Base-by-base conservation (phyloP, 2,888 invertebrate species). In the Mesochorus sp. region DNA sequence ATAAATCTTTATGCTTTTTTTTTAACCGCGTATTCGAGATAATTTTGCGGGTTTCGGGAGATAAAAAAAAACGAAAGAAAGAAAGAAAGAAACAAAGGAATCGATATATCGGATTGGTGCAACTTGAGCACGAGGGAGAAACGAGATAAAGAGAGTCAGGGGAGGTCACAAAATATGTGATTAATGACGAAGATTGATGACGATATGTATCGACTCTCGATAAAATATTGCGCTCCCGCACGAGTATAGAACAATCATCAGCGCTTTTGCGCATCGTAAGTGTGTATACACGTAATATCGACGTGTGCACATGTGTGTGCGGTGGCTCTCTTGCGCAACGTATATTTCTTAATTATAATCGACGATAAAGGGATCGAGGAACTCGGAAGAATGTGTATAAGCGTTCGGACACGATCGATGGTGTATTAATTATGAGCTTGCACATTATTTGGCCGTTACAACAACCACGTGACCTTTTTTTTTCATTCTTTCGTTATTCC, bases 341-440 rank as follows among this genome's bases (percentile, higher is more conserved):
- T n/a, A n/a, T 81, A 80, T 84, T 85, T 84, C 84, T 85, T 86
- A 86, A 85, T 87, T 87, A 85, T 81, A 12, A 37, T 12, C 64
- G 72, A 24, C 31, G 51, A 53, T 51, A 28, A 51, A 34, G 28
- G 14, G 34, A 55, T 10, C 34, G 34, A 26, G 10, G 37, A 74
- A 21, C 51, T 24, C 26, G 19, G 19, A 39, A 8, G 21, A 62
- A 53, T 47, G 55, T 47, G n/a, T 6, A 28, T 28, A 2, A 3
- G 8, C 24, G 39, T 81, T 72, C 77, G 66, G 66, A 71, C 67
- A 66, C 77, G 80, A 75, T 61, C 55, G 61, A 80, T 72, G 80
- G 81, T 83, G 82, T 85, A 88, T 88, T 85, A 85, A 86, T 86
- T 85, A 88, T 81, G 85, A 86, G 83, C 83, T 84, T 85, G 85